These are phyloP conservation scores for Oncorhynchus gorbuscha DNA, from an alignment of 2,113 vertebrate genomes.

Conservation along the genomic window DNA sequence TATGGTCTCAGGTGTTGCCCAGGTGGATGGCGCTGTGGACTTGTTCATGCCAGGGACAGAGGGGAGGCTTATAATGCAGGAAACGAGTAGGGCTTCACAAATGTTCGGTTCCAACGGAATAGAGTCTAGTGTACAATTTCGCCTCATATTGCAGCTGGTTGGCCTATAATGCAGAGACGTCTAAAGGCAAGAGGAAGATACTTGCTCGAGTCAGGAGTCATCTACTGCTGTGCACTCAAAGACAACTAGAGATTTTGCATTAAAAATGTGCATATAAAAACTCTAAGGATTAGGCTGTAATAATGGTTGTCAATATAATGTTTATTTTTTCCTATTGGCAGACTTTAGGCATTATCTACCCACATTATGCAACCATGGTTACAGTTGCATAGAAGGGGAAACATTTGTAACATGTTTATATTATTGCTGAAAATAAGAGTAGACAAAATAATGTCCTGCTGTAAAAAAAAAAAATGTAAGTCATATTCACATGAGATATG, in stretches of 20 bases:
- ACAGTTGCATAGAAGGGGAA: too few relatives aligned
- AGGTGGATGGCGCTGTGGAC: neutral
- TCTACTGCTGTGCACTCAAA: neutral
- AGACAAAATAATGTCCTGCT: neutral
- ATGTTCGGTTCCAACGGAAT: neutral
- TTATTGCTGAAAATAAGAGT: neutral
- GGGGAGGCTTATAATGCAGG: neutral
- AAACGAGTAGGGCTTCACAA: neutral
- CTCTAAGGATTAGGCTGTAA: too few relatives aligned
- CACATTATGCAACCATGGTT: too few relatives aligned
- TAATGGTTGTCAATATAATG: too few relatives aligned
- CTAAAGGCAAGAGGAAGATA: slow-evolving; percentile 14
- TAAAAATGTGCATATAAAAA: too few relatives aligned
- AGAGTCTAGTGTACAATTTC: neutral
- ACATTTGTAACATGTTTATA: neutral
- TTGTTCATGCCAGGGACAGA: neutral
- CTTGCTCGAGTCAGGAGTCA: neutral
- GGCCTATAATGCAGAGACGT: slow-evolving; percentile 14
- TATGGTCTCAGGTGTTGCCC: neutral
- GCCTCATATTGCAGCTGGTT: neutral
- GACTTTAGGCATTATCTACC: too few relatives aligned
- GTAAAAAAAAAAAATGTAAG: neutral
- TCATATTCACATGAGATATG: neutral
- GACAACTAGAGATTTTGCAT: too few relatives aligned
- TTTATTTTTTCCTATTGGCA: too few relatives aligned